phyloP scores from a whole-genome alignment of 2,113 vertebrate genomes.

The Dendropsophus ebraccatus region DNA sequence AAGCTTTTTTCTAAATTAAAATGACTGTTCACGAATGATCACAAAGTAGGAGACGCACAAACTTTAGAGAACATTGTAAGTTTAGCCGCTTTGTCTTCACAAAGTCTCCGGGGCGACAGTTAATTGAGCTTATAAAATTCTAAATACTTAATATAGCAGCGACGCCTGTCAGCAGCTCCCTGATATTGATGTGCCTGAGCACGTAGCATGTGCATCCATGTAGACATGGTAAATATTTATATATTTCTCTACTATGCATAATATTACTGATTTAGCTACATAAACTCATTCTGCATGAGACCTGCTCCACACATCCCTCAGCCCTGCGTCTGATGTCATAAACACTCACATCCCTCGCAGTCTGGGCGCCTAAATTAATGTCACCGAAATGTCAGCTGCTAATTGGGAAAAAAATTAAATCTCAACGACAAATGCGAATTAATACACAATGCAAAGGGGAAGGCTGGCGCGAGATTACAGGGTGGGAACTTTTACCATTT shows the following conservation, averaged over 20 bases:
- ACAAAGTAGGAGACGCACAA: background rate
- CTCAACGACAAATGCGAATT: slow-evolving; percentile 39
- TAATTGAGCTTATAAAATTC: slow-evolving; percentile 22
- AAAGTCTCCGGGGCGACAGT: slow-evolving; percentile 15
- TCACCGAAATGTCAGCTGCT: slow-evolving; percentile 55
- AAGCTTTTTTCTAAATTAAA: background rate
- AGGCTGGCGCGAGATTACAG: slow-evolving; percentile 42
- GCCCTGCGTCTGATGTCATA: slow-evolving; percentile 47
- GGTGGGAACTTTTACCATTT: slow-evolving; percentile 29
- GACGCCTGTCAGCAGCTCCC: background rate
- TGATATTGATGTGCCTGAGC: slow-evolving; percentile 14
- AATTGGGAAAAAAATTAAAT: slow-evolving; percentile 52
- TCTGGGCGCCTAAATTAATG: slow-evolving; percentile 55
- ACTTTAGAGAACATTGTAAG: background rate
- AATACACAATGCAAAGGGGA: slow-evolving; percentile 38
- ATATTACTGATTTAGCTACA: slow-evolving; percentile 17
- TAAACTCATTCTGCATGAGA: slow-evolving; percentile 27
- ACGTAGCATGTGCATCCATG: slow-evolving; percentile 30
- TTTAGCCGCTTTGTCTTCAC: background rate
- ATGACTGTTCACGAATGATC: background rate
- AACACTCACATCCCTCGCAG: slow-evolving; percentile 27
- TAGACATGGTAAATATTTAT: slow-evolving; percentile 49
- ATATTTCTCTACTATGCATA: slow-evolving; percentile 39
- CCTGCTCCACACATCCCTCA: slow-evolving; percentile 35
- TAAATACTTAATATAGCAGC: slow-evolving; percentile 15